phyloP scores from a whole-genome alignment of 92 coral and sea anemone genomes.

The Phenganax marumi region DNA sequence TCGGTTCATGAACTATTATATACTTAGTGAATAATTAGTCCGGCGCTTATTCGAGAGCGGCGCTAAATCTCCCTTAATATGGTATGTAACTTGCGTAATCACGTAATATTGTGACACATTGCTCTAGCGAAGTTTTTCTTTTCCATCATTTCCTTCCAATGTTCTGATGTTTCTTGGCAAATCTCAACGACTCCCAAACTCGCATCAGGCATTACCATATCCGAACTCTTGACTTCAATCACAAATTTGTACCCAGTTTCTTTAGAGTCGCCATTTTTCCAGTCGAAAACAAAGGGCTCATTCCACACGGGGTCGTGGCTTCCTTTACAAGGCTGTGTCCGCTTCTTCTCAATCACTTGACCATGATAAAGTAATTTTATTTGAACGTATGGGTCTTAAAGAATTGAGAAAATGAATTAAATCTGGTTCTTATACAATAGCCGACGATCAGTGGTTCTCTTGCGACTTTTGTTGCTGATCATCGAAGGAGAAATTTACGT shows the following conservation, averaged over 20 bases:
- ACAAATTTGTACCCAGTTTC: constrained; percentile 27
- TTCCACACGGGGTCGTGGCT: constrained; percentile 40
- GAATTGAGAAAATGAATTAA: neutral
- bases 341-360: constrained; percentile 33
- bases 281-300: constrained; percentile 41
- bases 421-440: neutral
- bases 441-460: neutral
- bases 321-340: constrained; percentile 29
- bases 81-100: too few species aligned
- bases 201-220: constrained; percentile 27
- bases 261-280: constrained; percentile 19
- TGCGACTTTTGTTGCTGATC: too few species aligned
- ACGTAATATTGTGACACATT: constrained; percentile 27
- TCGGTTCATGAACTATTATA: too few species aligned
- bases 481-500: too few species aligned
- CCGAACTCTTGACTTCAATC: constrained; percentile 34
- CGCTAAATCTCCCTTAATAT: neutral
- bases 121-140: constrained; percentile 37
- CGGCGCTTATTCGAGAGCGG: too few species aligned
- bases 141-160: constrained; percentile 41
- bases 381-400: constrained; percentile 33
- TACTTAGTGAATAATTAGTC: too few species aligned
- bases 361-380: constrained; percentile 19
- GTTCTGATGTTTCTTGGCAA: constrained; percentile 33
- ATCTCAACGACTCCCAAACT: constrained; percentile 33